Conservation (phyloP, 92 coral and sea anemone genomes). For the Desmophyllum pertusum region DNA sequence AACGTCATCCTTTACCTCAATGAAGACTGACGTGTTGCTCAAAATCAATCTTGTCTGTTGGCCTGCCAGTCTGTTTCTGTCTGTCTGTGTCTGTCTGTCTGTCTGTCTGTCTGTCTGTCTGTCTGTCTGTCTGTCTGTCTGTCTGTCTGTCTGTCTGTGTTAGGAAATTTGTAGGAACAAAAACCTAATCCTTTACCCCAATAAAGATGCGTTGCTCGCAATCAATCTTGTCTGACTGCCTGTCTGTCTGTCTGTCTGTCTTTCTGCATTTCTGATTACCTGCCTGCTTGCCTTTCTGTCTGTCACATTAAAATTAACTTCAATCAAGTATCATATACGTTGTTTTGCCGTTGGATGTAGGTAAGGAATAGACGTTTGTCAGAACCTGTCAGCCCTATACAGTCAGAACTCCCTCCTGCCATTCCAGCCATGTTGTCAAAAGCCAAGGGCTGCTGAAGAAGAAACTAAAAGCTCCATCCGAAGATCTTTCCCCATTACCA, state of each 20-base stretch:
- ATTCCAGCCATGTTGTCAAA: slow-evolving; percentile 75
- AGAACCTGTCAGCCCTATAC: slow-evolving; percentile 35
- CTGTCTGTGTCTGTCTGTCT: neutral
- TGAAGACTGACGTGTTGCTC: too few relatives aligned
- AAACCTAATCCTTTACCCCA: too few relatives aligned
- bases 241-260: neutral
- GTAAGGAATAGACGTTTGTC: slow-evolving; percentile 12
- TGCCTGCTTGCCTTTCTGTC: neutral
- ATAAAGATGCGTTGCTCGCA: too few relatives aligned
- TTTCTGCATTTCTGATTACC: too few relatives aligned
- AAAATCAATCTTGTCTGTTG: too few relatives aligned
- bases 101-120: neutral
- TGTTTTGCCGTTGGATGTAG: neutral
- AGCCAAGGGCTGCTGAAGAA: slow-evolving; percentile 75
- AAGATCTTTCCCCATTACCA: slow-evolving; percentile 29
- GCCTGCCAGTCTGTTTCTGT: neutral
- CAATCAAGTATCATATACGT: neutral
- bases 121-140: neutral
- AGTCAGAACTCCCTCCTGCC: slow-evolving; percentile 65
- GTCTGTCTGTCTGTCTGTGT: neutral
- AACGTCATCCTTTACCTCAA: too few relatives aligned
- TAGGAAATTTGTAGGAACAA: too few relatives aligned
- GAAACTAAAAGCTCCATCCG: slow-evolving; percentile 53
- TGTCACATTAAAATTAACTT: neutral
- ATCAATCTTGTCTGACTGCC: neutral